Percentiles rank a stretch among this genome's conserved stretches.
Conservation (phyloP, 2,888 invertebrate genomes). For the Amphipoea lucens region DNA sequence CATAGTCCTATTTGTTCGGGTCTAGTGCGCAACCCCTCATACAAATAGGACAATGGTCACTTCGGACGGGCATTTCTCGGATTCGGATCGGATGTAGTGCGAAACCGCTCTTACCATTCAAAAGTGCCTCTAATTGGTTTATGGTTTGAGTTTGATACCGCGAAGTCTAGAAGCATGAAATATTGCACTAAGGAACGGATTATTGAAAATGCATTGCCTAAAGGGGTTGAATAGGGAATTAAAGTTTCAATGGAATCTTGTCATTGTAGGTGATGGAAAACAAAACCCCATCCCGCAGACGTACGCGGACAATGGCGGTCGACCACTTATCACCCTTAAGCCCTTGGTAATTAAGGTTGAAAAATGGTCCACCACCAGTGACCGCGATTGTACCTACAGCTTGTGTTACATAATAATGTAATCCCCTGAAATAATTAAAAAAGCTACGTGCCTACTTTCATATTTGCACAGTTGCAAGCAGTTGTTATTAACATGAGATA, state of each 20-base stretch:
- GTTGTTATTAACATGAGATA: not conserved
- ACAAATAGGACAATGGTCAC: too few relatives aligned
- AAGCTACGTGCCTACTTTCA: not conserved
- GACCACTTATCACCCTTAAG: too few relatives aligned
- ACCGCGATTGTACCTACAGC: not conserved
- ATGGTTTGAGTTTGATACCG: not conserved
- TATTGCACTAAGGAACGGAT: not conserved
- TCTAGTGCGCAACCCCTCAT: too few relatives aligned
- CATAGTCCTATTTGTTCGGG: too few relatives aligned
- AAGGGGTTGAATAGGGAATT: not conserved
- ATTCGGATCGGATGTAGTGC: too few relatives aligned
- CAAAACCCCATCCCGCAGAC: not conserved
- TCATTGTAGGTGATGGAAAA: not conserved
- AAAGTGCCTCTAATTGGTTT: not conserved
- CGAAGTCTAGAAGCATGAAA: not conserved
- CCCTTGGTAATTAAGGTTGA: too few relatives aligned
- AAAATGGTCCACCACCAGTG: too few relatives aligned
- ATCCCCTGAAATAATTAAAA: not conserved
- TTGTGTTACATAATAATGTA: not conserved
- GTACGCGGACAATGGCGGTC: too few relatives aligned
- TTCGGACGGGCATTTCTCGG: too few relatives aligned
- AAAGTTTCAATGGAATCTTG: not conserved
- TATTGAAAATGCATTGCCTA: not conserved
- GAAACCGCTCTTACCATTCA: not conserved
- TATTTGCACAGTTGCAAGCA: not conserved